Percentiles rank a stretch among this genome's conserved stretches.
Evolutionary conservation across 2,888 invertebrate species (phyloP).

Genomic region (Agonopterix alstromeriana): DNA sequence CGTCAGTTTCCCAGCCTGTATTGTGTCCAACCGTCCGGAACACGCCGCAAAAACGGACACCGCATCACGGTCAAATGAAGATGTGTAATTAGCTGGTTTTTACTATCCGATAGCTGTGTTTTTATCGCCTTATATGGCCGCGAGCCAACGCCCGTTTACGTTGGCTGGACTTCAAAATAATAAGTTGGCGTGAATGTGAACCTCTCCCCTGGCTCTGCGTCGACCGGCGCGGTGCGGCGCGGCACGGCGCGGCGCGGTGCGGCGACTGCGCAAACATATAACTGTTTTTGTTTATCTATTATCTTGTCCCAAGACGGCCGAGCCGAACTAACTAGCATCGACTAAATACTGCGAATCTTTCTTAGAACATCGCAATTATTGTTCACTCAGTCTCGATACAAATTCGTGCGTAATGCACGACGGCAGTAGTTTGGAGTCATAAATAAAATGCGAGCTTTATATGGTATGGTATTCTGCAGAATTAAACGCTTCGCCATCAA

Average conservation of each 20-base stretch:
- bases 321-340: conserved; percentile 21
- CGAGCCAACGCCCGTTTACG: conserved; percentile 55
- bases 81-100: conserved; percentile 68
- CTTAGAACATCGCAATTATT: conserved; percentile 1
- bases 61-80: conserved; percentile 73
- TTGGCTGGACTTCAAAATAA: conserved; percentile 51
- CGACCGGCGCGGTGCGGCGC: conserved; percentile 10
- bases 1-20: conserved; percentile 49
- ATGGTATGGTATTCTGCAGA: conserved; percentile 21
- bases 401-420: not conserved
- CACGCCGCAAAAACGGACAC: conserved; percentile 46
- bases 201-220: not conserved
- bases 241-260: too few species aligned
- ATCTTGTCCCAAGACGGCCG: conserved; percentile 19
- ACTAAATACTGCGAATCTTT: conserved; percentile 12
- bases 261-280: conserved; percentile 13
- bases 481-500: conserved; percentile 19
- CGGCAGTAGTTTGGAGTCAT: not conserved
- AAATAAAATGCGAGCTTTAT: conserved; percentile 20
- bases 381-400: not conserved
- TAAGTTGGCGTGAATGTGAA: conserved; percentile 25
- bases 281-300: conserved; percentile 36
- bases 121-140: conserved; percentile 50
- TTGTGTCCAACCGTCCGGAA: conserved; percentile 41
- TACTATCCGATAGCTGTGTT: conserved; percentile 44